Evolutionary conservation across 2,113 vertebrate genomes (phyloP), one percentile per base, ranked within the genome.

Genomic region (Pseudopipra pipra): DNA sequence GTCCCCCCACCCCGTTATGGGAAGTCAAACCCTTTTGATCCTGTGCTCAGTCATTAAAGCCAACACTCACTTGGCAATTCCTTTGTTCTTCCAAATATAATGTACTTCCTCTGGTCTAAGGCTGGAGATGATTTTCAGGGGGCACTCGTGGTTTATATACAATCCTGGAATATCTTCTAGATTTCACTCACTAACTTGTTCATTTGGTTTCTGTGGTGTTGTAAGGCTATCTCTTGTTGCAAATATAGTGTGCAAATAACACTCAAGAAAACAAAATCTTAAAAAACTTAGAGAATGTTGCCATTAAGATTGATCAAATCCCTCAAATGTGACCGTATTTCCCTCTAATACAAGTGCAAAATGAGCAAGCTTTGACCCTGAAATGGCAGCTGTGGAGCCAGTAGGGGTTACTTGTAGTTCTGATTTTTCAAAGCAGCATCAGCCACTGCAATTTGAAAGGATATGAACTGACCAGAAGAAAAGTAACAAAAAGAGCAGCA

Each of bases 1-100:
- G 14, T 31, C 7, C n/a, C 49, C 44, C 49, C 12, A 33, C 7
- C 16, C 11, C 0, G 0, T 39, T 16, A 7, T 0, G 28, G 55
- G 24, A 77, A 77, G 54, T 70, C 41, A 88, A 62, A 62, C 17
- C 54, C 28, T 79, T 71, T 59, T 35, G 43, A 37, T 52, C 30
- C 24, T 46, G 31, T 31, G 49, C 33, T 88, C 39, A 56, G 59
- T 22, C 46, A 9, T 28, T 44, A 39, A 49, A 33, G 24, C 39
- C 5, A 8, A 13, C 7, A 3, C 19, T 78, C 7, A 8, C 19
- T 17, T 43, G 52, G 52, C 24, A 81, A 6, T 33, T 22, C 1
- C 2, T 52, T 27, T 51, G 13, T 51, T 55, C 61, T 54, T 44
- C 28, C 25, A 35, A 31, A 41, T 61, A 18, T 24, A 70, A 31